phyloP scores from a whole-genome alignment of 2,888 invertebrate species.

The Lordiphosa fenestrarum region DNA sequence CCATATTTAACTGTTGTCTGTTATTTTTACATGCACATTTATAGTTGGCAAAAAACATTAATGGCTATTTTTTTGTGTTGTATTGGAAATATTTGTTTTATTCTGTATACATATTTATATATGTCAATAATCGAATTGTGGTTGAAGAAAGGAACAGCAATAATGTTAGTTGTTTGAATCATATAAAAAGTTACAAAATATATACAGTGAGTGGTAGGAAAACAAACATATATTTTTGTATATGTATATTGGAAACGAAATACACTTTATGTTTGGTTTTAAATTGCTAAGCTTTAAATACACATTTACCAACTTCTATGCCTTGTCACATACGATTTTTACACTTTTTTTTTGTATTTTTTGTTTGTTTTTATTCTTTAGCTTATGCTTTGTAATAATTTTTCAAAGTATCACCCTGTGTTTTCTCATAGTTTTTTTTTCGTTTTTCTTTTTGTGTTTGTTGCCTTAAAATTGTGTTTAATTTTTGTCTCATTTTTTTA shows the following conservation, averaged over 20 bases:
- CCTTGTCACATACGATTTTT: slow-evolving; percentile 39
- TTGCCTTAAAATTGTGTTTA: slow-evolving; percentile 42
- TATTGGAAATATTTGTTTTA: slow-evolving; percentile 11
- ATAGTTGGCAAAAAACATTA: slow-evolving; percentile 69
- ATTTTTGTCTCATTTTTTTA: slow-evolving; percentile 30
- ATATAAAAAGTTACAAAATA: slow-evolving; percentile 28
- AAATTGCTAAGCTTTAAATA: slow-evolving; percentile 57
- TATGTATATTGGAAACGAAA: slow-evolving; percentile 16
- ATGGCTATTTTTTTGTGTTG: slow-evolving; percentile 45
- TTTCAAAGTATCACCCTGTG: slow-evolving; percentile 79
- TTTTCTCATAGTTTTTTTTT: slow-evolving; percentile 74
- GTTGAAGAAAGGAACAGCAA: slow-evolving; percentile 29
- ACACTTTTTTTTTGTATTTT: slow-evolving; percentile 38
- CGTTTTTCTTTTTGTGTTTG: slow-evolving; percentile 49
- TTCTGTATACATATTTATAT: slow-evolving; percentile 49
- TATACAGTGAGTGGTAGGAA: slow-evolving; percentile 34
- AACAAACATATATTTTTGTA: slow-evolving; percentile 3
- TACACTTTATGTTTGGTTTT: slow-evolving; percentile 8
- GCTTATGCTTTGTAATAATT: slow-evolving; percentile 68
- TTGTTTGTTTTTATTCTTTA: slow-evolving; percentile 54
- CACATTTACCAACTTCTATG: slow-evolving; percentile 67
- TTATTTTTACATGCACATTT: slow-evolving; percentile 68
- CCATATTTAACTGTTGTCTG: slow-evolving; percentile 37
- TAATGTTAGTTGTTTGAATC: slow-evolving; percentile 25
- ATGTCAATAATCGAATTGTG: slow-evolving; percentile 35